Evolutionary conservation across 2,113 vertebrate species (phyloP), one percentile per base, ranked within the genome.

Genomic region (Lampris megalopsis): DNA sequence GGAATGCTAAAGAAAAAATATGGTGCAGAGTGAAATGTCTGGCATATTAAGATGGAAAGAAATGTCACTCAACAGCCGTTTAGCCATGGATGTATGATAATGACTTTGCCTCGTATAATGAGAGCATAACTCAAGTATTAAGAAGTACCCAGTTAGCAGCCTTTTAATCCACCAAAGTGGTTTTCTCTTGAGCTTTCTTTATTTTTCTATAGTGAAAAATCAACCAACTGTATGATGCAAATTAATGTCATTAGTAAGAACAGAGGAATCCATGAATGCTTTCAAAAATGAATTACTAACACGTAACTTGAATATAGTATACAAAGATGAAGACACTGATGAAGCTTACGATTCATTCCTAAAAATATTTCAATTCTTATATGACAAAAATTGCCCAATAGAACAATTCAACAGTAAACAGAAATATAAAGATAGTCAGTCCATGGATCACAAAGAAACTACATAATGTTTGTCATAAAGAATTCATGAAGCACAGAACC

Each of bases 11-110:
- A 52, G 63, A 52, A 61, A 75, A 71, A 58, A 69, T 45, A 66
- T 24, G n/a, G 53, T 40, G 61, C 0, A 0, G 3, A 1, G 9
- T 62, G 48, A 63, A 78, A 61, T 36, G 42, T 59, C 57, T 7
- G 40, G 48, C 63, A 61, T 70, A 75, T 80, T 79, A 61, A 82
- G 65, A 85, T 62, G 58, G 41, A 78, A 84, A 43, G 35, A 38
- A 57, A 61, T 71, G 57, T 79, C 65, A 54, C 53, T 38, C 53
- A n/a, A 24, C 50, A 11, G 69, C 47, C 40, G 35, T 54, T 71
- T 61, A 57, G 37, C 43, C 70, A 24, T 77, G 49, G 43, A 71
- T 60, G n/a, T 64, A 73, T 71, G 64, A 38, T 68, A 36, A 66
- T 59, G 10, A 60, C 42, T 69, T 50, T 36, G 35, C 42, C n/a